phyloP scores from a whole-genome alignment of 2,888 invertebrate genomes.

The Polymixis flavicincta region DNA sequence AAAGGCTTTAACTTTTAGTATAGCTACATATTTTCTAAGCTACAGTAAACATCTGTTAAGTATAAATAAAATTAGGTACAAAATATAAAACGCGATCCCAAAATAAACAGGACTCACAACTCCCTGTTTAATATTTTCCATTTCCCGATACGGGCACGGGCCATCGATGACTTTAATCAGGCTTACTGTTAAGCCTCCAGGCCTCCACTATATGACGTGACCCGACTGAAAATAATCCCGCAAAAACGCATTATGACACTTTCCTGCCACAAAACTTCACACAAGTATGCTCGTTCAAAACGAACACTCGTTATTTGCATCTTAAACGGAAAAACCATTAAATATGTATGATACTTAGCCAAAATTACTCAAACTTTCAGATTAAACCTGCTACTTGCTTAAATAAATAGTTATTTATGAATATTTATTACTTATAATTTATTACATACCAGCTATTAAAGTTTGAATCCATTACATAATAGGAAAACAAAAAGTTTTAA shows the following conservation, averaged over 20 bases:
- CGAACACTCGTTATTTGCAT: slow-evolving; percentile 46
- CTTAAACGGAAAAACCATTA: slow-evolving; percentile 42
- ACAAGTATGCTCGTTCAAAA: slow-evolving; percentile 36
- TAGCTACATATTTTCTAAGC: slow-evolving; percentile 1
- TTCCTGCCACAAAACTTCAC: slow-evolving; percentile 50
- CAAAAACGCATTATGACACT: slow-evolving; percentile 64
- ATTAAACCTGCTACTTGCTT: slow-evolving; percentile 41
- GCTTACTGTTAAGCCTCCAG: slow-evolving; percentile 57
- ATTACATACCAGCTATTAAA: slow-evolving; percentile 66
- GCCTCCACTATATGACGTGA: slow-evolving; percentile 54
- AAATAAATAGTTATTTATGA: slow-evolving; percentile 43
- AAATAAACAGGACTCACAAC: slow-evolving; percentile 23
- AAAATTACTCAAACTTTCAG: slow-evolving; percentile 33
- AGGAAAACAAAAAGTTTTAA: slow-evolving; percentile 50
- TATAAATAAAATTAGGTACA: neutral
- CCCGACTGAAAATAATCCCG: slow-evolving; percentile 52
- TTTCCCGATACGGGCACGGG: slow-evolving; percentile 28
- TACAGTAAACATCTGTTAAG: neutral
- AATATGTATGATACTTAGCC: slow-evolving; percentile 40
- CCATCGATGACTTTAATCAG: slow-evolving; percentile 59
- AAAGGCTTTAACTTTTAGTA: neutral
- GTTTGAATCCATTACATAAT: slow-evolving; percentile 65
- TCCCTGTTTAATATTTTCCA: slow-evolving; percentile 35
- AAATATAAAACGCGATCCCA: slow-evolving; percentile 14
- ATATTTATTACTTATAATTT: slow-evolving; percentile 56